phyloP scores from a whole-genome alignment of 2,888 invertebrate species.

The Macaria liturata region DNA sequence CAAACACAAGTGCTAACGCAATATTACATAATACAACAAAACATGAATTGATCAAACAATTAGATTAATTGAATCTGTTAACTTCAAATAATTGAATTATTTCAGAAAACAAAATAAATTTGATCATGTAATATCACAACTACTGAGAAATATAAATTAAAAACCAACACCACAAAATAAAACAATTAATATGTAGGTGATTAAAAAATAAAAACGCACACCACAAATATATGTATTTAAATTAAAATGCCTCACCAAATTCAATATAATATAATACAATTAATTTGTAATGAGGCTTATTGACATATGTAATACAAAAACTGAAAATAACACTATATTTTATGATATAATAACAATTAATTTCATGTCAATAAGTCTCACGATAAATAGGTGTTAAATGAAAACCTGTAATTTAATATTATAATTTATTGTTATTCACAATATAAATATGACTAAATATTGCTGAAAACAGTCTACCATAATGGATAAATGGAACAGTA shows the following conservation, averaged over 20 bases:
- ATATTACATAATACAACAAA: not conserved
- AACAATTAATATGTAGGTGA: constrained; percentile 15
- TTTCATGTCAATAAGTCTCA: constrained; percentile 24
- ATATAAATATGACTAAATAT: constrained; percentile 4
- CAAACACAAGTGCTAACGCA: constrained; percentile 37
- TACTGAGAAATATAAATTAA: not conserved
- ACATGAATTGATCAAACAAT: too few species aligned
- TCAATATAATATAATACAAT: constrained; percentile 6
- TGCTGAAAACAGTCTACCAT: constrained; percentile 7
- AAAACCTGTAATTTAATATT: constrained; percentile 37
- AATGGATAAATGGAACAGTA: too few species aligned
- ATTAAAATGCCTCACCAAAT: too few species aligned
- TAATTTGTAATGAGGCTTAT: not conserved
- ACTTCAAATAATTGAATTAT: too few species aligned
- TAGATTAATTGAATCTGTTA: too few species aligned
- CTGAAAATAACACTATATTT: too few species aligned
- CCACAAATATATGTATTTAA: not conserved
- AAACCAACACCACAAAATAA: constrained; percentile 36
- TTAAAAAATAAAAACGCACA: constrained; percentile 3
- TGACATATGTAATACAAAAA: too few species aligned
- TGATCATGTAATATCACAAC: not conserved
- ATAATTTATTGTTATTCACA: constrained; percentile 26
- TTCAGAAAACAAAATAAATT: too few species aligned
- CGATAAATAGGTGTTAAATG: constrained; percentile 41
- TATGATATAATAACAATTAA: not conserved